Evolutionary conservation across 1,140 invertebrate species (phyloP).

Genomic region (Drosophila aff.): DNA sequence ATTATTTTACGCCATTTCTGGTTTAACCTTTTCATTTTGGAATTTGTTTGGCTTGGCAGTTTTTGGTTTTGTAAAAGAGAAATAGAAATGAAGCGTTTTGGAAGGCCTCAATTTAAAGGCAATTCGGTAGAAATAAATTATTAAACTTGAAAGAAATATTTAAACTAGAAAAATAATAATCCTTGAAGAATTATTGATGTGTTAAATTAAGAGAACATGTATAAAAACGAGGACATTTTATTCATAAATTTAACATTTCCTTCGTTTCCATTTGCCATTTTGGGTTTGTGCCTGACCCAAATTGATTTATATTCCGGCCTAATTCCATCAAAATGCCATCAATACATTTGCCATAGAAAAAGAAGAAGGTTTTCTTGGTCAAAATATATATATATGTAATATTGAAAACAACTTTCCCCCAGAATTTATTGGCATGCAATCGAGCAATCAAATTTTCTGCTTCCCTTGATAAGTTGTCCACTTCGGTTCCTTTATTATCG

Average conservation of each 20-base stretch:
- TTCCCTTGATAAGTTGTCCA: slow-evolving; percentile 26
- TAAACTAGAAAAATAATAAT: background rate
- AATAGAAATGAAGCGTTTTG: background rate
- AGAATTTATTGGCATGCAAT: slow-evolving; percentile 26
- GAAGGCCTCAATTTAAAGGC: background rate
- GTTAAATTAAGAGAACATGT: background rate
- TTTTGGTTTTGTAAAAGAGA: background rate
- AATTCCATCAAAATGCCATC: slow-evolving; percentile 24
- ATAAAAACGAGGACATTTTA: slow-evolving; percentile 3
- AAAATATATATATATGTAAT: background rate
- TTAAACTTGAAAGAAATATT: background rate
- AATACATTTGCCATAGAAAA: slow-evolving; percentile 5
- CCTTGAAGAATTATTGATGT: background rate
- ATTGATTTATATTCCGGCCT: slow-evolving; percentile 20
- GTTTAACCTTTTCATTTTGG: slow-evolving; percentile 38
- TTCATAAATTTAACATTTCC: slow-evolving; percentile 7
- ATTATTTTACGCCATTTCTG: slow-evolving; percentile 35
- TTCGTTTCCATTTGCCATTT: background rate
- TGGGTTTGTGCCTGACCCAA: background rate
- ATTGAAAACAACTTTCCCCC: slow-evolving; percentile 14
- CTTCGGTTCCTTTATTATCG: slow-evolving; percentile 32
- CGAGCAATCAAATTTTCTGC: slow-evolving; percentile 21
- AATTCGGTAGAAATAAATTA: background rate
- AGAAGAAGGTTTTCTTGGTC: background rate
- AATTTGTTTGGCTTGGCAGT: slow-evolving; percentile 18